phyloP scores from a whole-genome alignment of 2,113 vertebrate genomes.

The Mesembrinibis cayennensis region DNA sequence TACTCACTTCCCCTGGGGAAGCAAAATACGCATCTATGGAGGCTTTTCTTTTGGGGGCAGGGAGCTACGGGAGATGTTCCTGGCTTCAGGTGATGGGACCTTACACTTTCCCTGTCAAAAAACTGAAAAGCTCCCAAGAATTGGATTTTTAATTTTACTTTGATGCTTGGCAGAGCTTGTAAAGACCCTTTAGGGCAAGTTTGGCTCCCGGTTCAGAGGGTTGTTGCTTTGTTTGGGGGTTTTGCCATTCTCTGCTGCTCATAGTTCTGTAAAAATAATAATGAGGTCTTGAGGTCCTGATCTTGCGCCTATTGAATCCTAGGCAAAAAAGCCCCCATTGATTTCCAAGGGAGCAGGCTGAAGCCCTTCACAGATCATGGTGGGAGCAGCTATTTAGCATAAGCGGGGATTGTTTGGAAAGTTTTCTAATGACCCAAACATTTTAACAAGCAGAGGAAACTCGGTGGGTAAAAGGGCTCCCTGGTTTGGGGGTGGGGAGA shows the following conservation, averaged over 20 bases:
- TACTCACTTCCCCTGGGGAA: not conserved
- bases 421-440: constrained; percentile 55
- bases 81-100: not conserved
- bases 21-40: not conserved
- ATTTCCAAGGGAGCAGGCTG: constrained; percentile 22
- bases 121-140: not conserved
- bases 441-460: constrained; percentile 48
- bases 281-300: not conserved
- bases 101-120: not conserved
- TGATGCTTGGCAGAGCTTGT: constrained; percentile 5
- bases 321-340: constrained; percentile 29
- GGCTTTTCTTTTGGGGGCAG: not conserved
- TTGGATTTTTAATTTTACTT: not conserved
- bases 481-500: not conserved
- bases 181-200: not conserved
- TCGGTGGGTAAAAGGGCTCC: not conserved
- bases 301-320: constrained; percentile 22
- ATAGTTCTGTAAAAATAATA: constrained; percentile 40
- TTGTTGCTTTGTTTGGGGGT: constrained; percentile 11
- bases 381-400: constrained; percentile 53
- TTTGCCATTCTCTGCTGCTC: not conserved
- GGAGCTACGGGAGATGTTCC: not conserved
- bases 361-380: constrained; percentile 30
- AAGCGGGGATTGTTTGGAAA: constrained; percentile 40
- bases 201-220: not conserved